phyloP scores from a whole-genome alignment of 1,140 invertebrate genomes.

The Caenorhabditis inopinata region DNA sequence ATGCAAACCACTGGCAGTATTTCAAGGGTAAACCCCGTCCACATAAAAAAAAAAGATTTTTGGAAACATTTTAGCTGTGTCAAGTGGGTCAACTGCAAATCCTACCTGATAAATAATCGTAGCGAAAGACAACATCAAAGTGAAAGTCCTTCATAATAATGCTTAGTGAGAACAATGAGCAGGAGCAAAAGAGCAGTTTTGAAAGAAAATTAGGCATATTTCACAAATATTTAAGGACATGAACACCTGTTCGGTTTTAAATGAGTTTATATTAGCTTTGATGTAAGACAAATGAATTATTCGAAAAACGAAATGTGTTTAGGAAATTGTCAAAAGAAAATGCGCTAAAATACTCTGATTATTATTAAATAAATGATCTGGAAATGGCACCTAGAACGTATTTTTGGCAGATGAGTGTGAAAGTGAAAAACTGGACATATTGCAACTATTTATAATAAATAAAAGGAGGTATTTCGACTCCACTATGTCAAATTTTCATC shows the following conservation, averaged over 20 bases:
- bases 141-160: not conserved
- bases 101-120: not conserved
- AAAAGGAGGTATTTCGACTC: too few relatives aligned
- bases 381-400: too few relatives aligned
- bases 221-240: not conserved
- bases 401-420: too few relatives aligned
- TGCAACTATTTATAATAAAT: too few relatives aligned
- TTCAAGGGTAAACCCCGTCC: too few relatives aligned
- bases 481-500: too few relatives aligned
- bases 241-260: slow-evolving; percentile 17
- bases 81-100: not conserved
- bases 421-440: too few relatives aligned
- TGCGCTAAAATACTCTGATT: not conserved
- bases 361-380: too few relatives aligned
- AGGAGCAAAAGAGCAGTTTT: not conserved
- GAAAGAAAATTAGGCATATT: slow-evolving; percentile 1
- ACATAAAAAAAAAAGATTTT: too few relatives aligned
- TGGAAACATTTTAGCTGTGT: too few relatives aligned
- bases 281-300: not conserved
- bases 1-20: not conserved
- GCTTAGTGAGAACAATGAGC: not conserved
- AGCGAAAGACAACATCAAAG: not conserved
- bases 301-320: not conserved
- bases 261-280: slow-evolving; percentile 8
- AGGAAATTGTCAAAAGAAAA: not conserved